Percentiles rank a stretch among this genome's conserved stretches.
Conservation (phyloP, 64 coral and sea anemone genomes). For the Dendrophyllia cribrosa region DNA sequence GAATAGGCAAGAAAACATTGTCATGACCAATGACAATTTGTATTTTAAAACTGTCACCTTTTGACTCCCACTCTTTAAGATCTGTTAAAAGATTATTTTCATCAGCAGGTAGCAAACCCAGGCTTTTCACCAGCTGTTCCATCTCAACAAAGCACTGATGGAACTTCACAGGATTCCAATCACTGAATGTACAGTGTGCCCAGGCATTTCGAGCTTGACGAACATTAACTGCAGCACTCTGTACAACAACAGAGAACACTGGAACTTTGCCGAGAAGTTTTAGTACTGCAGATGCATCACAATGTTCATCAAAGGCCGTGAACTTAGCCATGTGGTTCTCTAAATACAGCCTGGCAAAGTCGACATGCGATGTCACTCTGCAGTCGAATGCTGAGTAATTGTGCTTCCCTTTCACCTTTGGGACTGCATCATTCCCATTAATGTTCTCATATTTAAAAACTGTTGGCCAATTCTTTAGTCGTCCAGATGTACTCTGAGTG, state of each 20-base stretch:
- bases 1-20: no score
- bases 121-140: not conserved
- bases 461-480: not conserved
- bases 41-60: not conserved
- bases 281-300: not conserved
- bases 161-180: not conserved
- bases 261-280: slow-evolving; percentile 9
- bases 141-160: not conserved
- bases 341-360: slow-evolving; percentile 54
- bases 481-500: slow-evolving; percentile 4
- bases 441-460: slow-evolving; percentile 49
- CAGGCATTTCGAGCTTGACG: not conserved
- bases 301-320: not conserved
- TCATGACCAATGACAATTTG: no score
- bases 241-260: not conserved
- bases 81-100: not conserved
- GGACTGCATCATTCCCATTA: slow-evolving; percentile 20
- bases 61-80: slow-evolving; percentile 21
- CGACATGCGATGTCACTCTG: slow-evolving; percentile 27
- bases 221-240: slow-evolving; percentile 16
- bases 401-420: not conserved
- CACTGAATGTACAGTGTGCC: slow-evolving; percentile 37
- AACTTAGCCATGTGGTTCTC: slow-evolving; percentile 9
- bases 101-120: not conserved
- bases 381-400: slow-evolving; percentile 14